Conservation (phyloP, 1,140 invertebrate genomes). For the Forficula auricularia region DNA sequence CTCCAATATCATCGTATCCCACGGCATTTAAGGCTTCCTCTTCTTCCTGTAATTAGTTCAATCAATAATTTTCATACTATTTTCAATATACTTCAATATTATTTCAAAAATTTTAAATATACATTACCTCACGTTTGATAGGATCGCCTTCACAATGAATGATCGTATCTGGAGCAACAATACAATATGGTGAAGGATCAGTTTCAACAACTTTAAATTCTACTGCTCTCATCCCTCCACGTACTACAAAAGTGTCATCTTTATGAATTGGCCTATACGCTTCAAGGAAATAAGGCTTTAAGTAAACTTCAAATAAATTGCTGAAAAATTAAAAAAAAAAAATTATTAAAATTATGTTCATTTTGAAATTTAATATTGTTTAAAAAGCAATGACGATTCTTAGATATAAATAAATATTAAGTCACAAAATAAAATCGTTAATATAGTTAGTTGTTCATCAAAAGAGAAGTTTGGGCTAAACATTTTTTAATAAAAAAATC, state of each 20-base stretch:
- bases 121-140: conserved; percentile 80
- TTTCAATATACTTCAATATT: no score
- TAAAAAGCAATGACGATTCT: no score
- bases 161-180: conserved; percentile 96
- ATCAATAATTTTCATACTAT: no score
- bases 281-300: conserved; percentile 98
- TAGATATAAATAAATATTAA: no score
- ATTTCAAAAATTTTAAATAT: no score
- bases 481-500: no score
- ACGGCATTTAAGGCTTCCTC: conserved; percentile 95
- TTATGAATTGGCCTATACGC: conserved; percentile 98
- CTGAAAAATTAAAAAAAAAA: conserved; percentile 31
- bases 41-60: conserved; percentile 53
- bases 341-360: neutral
- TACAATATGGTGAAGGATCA: conserved; percentile 93
- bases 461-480: no score
- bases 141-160: conserved; percentile 99
- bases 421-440: no score
- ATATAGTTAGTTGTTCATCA: no score
- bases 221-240: conserved; percentile 94
- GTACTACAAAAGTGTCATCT: conserved; percentile 93
- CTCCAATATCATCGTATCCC: conserved; percentile 98
- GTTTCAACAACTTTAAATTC: conserved; percentile 99
- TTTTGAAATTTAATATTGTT: neutral
- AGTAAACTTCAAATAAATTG: conserved; percentile 93